Evolutionary conservation across 2,888 invertebrate genomes (phyloP), one percentile per base, ranked within the genome.

Genomic region (Blastobasis lacticolella): DNA sequence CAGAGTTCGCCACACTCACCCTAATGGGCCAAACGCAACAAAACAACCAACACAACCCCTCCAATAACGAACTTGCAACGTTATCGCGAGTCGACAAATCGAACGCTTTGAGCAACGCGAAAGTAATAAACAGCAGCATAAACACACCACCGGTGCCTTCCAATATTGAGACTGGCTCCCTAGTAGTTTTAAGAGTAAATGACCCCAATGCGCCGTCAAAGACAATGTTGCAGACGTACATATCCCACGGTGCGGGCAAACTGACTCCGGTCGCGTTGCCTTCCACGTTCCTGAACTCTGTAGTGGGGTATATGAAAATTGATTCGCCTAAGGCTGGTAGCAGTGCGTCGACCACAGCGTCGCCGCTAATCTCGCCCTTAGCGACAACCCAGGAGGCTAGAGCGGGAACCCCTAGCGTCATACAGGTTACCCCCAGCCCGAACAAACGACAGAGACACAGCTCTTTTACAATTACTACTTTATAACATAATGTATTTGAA

Each of bases 221-320:
- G 58, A 85, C 86, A 54, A 84, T 86, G 78, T 59, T 87, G 1
- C 88, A 88, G 50, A 87, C 87, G 0, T 88, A 87, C 55, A 79
- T 87, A 49, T 78, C 86, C 0, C 69, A 77, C 4, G 79, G 74
- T 0, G 72, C 70, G 0, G 86, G 84, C 0, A 67, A 71, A 49
- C 56, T 88, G 4, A 77, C 80, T 0, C 85, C 87, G 0, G 74
- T 87, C 0, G 75, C 80, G 5, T 66, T 88, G 6, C 81, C 85
- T 0, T 57, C 81, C 0, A 72, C 67, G 0, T 69, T 86, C 38
- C 58, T 87, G 6, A 82, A 73, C 62, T 83, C 82, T 0, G 81
- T 88, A 0, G 79, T 86, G 0, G 78, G 78, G 38, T 85, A 82
- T 52, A 81, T 88, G 76, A 81, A 81, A 61, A 82, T 79, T 46